phyloP scores from a whole-genome alignment of 2,113 vertebrate species.

The Hippocampus guttulatus region DNA sequence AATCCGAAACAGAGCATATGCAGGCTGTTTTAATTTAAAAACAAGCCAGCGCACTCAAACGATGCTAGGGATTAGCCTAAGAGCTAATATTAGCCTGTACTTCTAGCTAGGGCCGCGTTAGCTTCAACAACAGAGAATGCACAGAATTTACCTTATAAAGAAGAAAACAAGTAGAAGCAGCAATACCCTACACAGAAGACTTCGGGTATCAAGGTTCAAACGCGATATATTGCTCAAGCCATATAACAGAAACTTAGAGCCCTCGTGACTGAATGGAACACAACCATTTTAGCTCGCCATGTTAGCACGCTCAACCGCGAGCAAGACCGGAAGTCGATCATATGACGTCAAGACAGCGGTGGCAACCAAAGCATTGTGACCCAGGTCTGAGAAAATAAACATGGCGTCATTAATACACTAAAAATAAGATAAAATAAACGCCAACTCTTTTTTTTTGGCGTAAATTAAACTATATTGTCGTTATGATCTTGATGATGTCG shows the following conservation, averaged over 20 bases:
- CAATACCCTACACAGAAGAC: not conserved
- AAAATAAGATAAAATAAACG: too few relatives aligned
- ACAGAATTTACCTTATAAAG: constrained; percentile 45
- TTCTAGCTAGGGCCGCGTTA: constrained; percentile 34
- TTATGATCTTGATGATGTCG: too few relatives aligned
- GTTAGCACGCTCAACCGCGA: constrained; percentile 42
- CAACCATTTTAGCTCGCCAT: constrained; percentile 38
- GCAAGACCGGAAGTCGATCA: constrained; percentile 19
- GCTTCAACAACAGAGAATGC: not conserved
- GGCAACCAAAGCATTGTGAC: too few relatives aligned
- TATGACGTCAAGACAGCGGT: constrained; percentile 13
- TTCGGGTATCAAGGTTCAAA: not conserved
- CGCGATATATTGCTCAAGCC: rapidly evolving
- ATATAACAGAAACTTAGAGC: not conserved
- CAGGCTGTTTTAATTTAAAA: not conserved
- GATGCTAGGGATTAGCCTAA: not conserved
- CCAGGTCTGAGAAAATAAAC: too few relatives aligned
- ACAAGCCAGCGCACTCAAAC: not conserved
- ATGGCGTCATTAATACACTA: too few relatives aligned
- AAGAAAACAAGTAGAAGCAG: not conserved
- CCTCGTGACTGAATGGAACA: constrained; percentile 4
- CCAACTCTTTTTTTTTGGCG: too few relatives aligned
- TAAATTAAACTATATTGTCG: too few relatives aligned
- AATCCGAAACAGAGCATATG: not conserved
- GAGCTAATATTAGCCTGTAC: constrained; percentile 25